A percentile compares a stretch with the other conserved stretches of the same genome.
Evolutionary conservation across 1,140 invertebrate genomes (phyloP).

Genomic region (Asbolus verrucosus): DNA sequence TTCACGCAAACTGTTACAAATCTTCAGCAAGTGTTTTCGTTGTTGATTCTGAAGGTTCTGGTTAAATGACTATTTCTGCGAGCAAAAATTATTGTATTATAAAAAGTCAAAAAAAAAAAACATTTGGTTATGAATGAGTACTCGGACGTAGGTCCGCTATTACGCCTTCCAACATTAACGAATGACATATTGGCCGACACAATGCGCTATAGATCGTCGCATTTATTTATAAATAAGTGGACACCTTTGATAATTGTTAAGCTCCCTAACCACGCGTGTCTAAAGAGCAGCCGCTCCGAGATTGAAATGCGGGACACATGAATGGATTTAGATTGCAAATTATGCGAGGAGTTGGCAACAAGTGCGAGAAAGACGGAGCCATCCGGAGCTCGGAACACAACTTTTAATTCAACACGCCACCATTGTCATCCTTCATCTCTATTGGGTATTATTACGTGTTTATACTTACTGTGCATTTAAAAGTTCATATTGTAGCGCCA

Average conservation of each 20-base stretch:
- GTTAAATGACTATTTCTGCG: no score
- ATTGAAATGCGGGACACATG: slow-evolving; percentile 46
- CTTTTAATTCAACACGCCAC: slow-evolving; percentile 34
- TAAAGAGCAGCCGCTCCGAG: slow-evolving; percentile 48
- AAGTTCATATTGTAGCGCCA: slow-evolving; percentile 38
- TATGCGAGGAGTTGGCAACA: slow-evolving; percentile 47
- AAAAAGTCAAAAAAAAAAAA: no score
- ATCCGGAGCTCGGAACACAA: neutral
- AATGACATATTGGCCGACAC: slow-evolving; percentile 49
- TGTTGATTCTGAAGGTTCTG: no score
- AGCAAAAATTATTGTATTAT: no score
- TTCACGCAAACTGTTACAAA: no score
- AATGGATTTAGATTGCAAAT: slow-evolving; percentile 58
- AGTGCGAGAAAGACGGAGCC: slow-evolving; percentile 17
- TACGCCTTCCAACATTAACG: slow-evolving; percentile 39
- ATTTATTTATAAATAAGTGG: slow-evolving; percentile 47
- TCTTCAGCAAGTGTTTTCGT: no score
- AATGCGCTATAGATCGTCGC: slow-evolving; percentile 48
- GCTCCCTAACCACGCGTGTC: slow-evolving; percentile 56
- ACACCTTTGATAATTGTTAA: slow-evolving; percentile 53
- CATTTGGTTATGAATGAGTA: no score
- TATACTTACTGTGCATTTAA: slow-evolving; percentile 41
- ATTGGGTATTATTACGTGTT: slow-evolving; percentile 44
- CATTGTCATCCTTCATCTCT: slow-evolving; percentile 45
- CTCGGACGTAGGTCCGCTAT: no score